Conservation (phyloP, 1,140 invertebrate species). For the Ptiloglossa arizonensis region DNA sequence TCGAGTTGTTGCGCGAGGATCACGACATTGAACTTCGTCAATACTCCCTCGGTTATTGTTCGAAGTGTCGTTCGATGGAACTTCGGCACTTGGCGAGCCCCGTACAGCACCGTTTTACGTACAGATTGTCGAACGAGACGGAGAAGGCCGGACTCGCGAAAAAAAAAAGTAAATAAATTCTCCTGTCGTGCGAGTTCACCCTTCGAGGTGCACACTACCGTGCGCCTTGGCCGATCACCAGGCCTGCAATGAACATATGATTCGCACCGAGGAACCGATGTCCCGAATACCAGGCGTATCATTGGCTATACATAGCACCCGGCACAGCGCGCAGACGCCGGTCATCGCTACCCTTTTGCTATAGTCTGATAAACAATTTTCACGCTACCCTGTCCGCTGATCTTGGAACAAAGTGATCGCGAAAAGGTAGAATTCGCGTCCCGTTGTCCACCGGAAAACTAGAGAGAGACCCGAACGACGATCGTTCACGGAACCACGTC, state of each 20-base stretch:
- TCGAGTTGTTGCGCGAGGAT: background rate
- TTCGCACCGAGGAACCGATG: conserved; percentile 68
- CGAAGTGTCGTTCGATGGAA: background rate
- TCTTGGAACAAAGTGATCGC: background rate
- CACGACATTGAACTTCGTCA: background rate
- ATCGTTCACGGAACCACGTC: no score
- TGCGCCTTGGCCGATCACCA: conserved; percentile 64
- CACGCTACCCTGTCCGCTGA: background rate
- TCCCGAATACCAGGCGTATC: conserved; percentile 52
- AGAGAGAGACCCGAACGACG: no score
- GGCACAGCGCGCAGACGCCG: conserved; percentile 67
- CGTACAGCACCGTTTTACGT: no score
- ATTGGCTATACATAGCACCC: conserved; percentile 66
- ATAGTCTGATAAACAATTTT: conserved; percentile 43
- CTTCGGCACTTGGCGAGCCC: no score
- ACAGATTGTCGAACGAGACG: background rate
- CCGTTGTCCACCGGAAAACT: no score
- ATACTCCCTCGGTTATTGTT: background rate
- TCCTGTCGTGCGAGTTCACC: no score
- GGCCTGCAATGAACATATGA: conserved; percentile 67
- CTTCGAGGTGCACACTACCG: conserved; percentile 14
- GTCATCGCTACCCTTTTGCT: conserved; percentile 40
- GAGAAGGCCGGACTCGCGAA: no score
- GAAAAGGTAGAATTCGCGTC: background rate
- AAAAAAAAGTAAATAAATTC: no score